Evolutionary conservation across 2,888 invertebrate species (phyloP), one percentile per base, ranked within the genome.

Genomic region (Mythimna ferrago): DNA sequence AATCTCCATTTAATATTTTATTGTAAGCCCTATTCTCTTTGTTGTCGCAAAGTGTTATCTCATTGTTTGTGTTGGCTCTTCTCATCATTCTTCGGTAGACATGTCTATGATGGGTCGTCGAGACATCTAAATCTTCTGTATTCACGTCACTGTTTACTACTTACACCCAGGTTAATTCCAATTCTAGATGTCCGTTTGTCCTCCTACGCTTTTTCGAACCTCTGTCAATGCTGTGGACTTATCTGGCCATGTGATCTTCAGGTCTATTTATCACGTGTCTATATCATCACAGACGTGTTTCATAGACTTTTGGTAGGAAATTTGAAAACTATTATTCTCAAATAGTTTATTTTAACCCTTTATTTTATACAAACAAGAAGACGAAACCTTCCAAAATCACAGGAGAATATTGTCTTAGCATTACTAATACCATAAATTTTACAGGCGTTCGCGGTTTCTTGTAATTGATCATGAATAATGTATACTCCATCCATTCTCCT

Each of bases 401-500:
- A 21, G 57, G 32, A 57, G 76, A 71, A 68, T 75, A 77, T 76
- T 82, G 84, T 86, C 64, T 64, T 69, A 80, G 75, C 63, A 76
- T 87, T 77, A 81, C 76, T 78, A 19, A 85, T 86, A 83, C 85
- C 80, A 82, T 86, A 85, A 87, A 89, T 89, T 85, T 81, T 71
- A 78, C 86, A 85, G 85, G 81, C 82, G 80, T 83, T 79, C 83
- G 84, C 80, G 83, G 86, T 83, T 86, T 84, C 86, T 86, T 82
- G 83, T 89, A 89, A 89, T 89, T 89, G 90, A 83, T 88, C 87
- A 89, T 89, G 90, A 88, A 89, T 89, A 87, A 89, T 89, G 88
- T 88, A 89, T 84, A 67, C 64, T 73, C 73, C 86, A 83, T 85
- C 85, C 81, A 80, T 88, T 80, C 81, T 80, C 68, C 71, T 80